Percentiles rank a stretch among this genome's conserved stretches.
Evolutionary conservation across 2,797 vertebrate genomes (phyloP).

Genomic region (Tinamus major): DNA sequence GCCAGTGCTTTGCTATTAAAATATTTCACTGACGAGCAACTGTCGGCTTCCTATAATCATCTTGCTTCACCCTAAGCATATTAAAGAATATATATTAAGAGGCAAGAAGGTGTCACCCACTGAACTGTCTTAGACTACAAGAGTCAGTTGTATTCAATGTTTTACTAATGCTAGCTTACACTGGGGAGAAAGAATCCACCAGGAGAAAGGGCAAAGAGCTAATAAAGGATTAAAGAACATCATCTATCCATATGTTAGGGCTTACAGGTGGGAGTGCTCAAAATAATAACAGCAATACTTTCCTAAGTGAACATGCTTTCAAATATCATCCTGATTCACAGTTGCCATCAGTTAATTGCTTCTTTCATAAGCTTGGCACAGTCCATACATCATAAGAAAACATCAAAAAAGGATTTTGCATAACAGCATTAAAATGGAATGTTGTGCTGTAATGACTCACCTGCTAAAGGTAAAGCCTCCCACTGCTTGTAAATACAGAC

Average conservation of each 20-base stretch:
- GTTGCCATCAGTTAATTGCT: slow-evolving; percentile 28
- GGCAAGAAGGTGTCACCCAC: slow-evolving; percentile 2
- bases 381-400: slow-evolving; percentile 38
- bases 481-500: background rate
- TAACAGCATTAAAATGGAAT: slow-evolving; percentile 47
- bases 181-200: background rate
- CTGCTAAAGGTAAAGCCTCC: slow-evolving; percentile 46
- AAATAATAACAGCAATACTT: slow-evolving; percentile 12
- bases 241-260: background rate
- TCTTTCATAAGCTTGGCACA: slow-evolving; percentile 59
- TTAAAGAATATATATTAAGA: slow-evolving; percentile 43
- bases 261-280: background rate
- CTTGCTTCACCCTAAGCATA: slow-evolving; percentile 31
- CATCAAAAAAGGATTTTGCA: slow-evolving; percentile 12
- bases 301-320: slow-evolving; percentile 39
- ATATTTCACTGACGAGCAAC: slow-evolving; percentile 22
- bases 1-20: slow-evolving; percentile 30
- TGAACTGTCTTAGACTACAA: background rate
- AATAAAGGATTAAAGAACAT: background rate
- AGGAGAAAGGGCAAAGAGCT: background rate
- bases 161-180: background rate
- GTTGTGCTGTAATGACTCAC: slow-evolving; percentile 46
- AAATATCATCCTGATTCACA: slow-evolving; percentile 58
- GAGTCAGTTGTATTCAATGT: background rate
- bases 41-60: slow-evolving; percentile 22